Percentiles rank a stretch among this genome's conserved stretches.
Evolutionary conservation across 23 tunicate species (phyloP).

Genomic region (Ciona savignyi): DNA sequence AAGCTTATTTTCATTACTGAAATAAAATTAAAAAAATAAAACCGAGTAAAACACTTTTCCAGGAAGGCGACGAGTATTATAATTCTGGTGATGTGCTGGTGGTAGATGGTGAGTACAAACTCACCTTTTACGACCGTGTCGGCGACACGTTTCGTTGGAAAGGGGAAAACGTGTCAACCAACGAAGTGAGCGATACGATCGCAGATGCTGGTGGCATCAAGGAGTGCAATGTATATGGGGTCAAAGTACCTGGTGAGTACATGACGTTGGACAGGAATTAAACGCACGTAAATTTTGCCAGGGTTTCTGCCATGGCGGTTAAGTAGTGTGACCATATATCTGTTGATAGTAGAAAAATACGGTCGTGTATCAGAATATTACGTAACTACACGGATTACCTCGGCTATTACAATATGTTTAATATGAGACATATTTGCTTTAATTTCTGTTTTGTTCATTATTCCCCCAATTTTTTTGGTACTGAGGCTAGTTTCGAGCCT

Average conservation of each 20-base stretch:
- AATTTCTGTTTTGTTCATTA: too few relatives aligned
- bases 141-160: slow-evolving; percentile 95
- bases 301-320: neutral
- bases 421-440: too few relatives aligned
- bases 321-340: neutral
- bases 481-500: too few relatives aligned
- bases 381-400: too few relatives aligned
- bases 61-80: slow-evolving; percentile 80
- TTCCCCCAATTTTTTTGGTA: too few relatives aligned
- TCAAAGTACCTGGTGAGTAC: slow-evolving; percentile 27
- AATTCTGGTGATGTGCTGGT: slow-evolving; percentile 69
- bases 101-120: slow-evolving; percentile 30
- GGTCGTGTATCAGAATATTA: too few relatives aligned
- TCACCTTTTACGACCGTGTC: slow-evolving; percentile 61
- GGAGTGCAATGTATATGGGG: slow-evolving; percentile 73
- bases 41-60: too few relatives aligned
- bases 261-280: neutral
- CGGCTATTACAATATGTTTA: too few relatives aligned
- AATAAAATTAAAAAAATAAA: too few relatives aligned
- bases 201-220: slow-evolving; percentile 40
- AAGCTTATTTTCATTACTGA: too few relatives aligned
- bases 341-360: neutral
- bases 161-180: slow-evolving; percentile 92
- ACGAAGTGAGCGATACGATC: slow-evolving; percentile 72
- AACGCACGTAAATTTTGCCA: too few relatives aligned